These are phyloP conservation scores for Ceyx margarethae DNA, from an alignment of 2,113 vertebrate species.

Conservation along the genomic window DNA sequence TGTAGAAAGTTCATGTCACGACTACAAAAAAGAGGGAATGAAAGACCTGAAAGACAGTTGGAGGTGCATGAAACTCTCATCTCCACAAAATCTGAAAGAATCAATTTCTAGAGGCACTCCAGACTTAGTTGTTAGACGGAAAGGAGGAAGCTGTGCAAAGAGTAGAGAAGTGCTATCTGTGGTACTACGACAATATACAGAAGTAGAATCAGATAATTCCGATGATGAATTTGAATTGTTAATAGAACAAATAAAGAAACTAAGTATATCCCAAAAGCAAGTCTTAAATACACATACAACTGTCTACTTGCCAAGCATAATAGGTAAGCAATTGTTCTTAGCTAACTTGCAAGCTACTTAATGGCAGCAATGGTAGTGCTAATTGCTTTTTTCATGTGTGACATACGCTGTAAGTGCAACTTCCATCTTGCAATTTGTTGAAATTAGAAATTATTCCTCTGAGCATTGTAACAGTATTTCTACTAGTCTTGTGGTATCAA, in stretches of 20 bases:
- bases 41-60: background rate
- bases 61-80: background rate
- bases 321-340: slow-evolving; percentile 5
- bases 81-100: background rate
- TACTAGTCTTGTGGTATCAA: background rate
- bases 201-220: slow-evolving; percentile 64
- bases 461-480: background rate
- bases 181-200: background rate
- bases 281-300: background rate
- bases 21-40: background rate
- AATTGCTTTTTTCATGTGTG: background rate
- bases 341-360: background rate
- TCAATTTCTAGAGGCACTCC: background rate
- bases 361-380: background rate
- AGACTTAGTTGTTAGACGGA: background rate
- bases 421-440: background rate
- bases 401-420: background rate
- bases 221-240: slow-evolving; percentile 79
- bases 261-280: slow-evolving; percentile 48
- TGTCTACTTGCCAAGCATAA: background rate
- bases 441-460: background rate
- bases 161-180: background rate
- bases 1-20: slow-evolving; percentile 68
- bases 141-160: background rate
- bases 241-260: slow-evolving; percentile 78